phyloP scores from a whole-genome alignment of 2,888 invertebrate genomes.

The Trissolcus japonicus region DNA sequence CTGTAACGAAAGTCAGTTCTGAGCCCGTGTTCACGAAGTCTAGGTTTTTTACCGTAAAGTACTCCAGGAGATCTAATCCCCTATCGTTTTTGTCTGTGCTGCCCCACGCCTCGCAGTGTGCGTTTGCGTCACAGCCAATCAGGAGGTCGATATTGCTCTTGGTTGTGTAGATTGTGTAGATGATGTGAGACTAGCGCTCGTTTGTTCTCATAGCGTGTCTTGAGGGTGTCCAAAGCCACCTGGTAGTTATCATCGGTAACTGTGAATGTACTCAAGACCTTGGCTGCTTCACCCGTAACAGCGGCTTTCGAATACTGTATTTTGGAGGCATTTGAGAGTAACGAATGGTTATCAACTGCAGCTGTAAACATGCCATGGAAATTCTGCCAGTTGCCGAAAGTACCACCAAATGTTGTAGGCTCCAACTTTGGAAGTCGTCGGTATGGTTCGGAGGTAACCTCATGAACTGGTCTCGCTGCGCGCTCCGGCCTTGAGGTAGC shows the following conservation, averaged over 20 bases:
- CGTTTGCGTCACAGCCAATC: conserved; percentile 13
- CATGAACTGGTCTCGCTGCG: no score
- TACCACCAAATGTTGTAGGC: not conserved
- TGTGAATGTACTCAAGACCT: not conserved
- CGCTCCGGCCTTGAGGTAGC: no score
- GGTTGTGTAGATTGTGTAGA: not conserved
- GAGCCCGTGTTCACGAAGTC: no score
- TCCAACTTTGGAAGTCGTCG: not conserved
- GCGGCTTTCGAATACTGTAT: not conserved
- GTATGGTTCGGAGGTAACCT: no score
- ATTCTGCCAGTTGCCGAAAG: not conserved
- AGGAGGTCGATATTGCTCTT: not conserved
- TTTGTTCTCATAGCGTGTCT: not conserved
- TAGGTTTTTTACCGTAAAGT: not conserved
- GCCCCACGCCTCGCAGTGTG: conserved; percentile 12
- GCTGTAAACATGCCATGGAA: not conserved
- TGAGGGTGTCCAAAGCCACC: not conserved
- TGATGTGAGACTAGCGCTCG: not conserved
- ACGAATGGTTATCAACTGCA: not conserved
- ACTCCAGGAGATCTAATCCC: not conserved
- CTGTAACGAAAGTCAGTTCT: no score
- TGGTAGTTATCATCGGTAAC: not conserved
- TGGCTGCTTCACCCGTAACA: not conserved
- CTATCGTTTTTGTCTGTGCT: conserved; percentile 11
- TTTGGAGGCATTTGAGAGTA: not conserved